Evolutionary conservation across 2,888 invertebrate genomes (phyloP), one percentile per base, ranked within the genome.

Genomic region (Atrina japonica): DNA sequence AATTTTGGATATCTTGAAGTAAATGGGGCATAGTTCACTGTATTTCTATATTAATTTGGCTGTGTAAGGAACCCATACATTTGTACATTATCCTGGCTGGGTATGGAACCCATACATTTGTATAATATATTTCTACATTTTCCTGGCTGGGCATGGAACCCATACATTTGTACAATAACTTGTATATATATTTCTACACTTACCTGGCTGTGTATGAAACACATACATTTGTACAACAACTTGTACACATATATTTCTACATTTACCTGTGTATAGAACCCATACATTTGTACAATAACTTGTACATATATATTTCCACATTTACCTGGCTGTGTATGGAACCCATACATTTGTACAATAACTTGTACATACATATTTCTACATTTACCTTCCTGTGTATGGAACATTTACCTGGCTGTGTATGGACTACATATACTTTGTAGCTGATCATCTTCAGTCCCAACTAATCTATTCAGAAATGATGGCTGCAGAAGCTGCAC

Each of bases 371-470:
- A 2, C 9, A 6, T 7, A 0, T 27, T 9, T 29, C 55, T 35
- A 11, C 11, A 35, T 7, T 35, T 5, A 35, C 35, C 35, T 35
- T 5, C 6, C 35, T 35, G 35, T 35, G 35, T 35, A 35, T 25
- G 43, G 18, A 5, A 56, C 45, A 47, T 53, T 71, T 76, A 91
- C 91, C 91, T 89, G 49, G 89, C 86, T 18, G 91, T 91, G 74
- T 91, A 92, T 2, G 92, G 91, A 81, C 92, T 92, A 53, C 85
- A 79, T 43, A 91, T 87, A 70, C 84, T 78, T 55, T 87, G 83
- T 16, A 89, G 82, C 58, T 89, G 87, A 63, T 88, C 84, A 70
- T 89, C 90, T 53, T 88, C 89, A 56, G 83, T 78, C 16, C 91
- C 91, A 23, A 90, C 86, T 6, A 91, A 81, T 45, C 88, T 77